These are phyloP conservation scores for Mizuhopecten yessoensis DNA, from an alignment of 1,140 invertebrate genomes.

Conservation along the genomic window DNA sequence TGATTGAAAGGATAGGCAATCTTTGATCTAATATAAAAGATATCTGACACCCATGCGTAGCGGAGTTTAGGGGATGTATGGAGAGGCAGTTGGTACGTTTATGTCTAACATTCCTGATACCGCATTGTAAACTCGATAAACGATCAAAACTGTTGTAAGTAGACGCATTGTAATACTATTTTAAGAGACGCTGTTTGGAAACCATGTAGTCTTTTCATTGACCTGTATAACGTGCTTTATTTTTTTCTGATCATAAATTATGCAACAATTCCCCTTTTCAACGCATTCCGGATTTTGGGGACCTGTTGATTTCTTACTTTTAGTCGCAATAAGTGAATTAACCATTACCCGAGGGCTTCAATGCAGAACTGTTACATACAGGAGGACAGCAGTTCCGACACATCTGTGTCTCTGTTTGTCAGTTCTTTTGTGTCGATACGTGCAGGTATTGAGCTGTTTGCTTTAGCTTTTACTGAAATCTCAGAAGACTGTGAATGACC, in stretches of 20 bases:
- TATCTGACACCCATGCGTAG: conserved; percentile 16
- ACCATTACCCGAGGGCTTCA: neutral
- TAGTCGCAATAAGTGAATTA: no score
- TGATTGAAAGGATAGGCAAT: neutral
- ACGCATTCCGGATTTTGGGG: no score
- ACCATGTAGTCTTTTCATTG: no score
- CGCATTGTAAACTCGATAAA: no score
- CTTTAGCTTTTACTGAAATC: neutral
- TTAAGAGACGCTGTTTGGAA: no score
- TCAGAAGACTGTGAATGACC: neutral
- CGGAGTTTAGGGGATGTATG: neutral
- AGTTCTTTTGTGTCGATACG: neutral
- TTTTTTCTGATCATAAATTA: no score
- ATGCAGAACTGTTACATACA: neutral
- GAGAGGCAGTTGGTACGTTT: neutral
- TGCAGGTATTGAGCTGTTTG: neutral
- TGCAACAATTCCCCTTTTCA: no score
- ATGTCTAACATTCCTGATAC: neutral
- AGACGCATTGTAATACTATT: no score
- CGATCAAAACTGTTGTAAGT: no score
- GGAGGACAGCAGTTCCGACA: neutral
- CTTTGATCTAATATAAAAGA: conserved; percentile 40
- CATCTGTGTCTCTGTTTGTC: conserved; percentile 21
- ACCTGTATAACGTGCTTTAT: no score
- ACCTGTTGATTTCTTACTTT: no score